Evolutionary conservation across 2,797 vertebrate genomes (phyloP).

Genomic region (Thripadectes ignobilis): DNA sequence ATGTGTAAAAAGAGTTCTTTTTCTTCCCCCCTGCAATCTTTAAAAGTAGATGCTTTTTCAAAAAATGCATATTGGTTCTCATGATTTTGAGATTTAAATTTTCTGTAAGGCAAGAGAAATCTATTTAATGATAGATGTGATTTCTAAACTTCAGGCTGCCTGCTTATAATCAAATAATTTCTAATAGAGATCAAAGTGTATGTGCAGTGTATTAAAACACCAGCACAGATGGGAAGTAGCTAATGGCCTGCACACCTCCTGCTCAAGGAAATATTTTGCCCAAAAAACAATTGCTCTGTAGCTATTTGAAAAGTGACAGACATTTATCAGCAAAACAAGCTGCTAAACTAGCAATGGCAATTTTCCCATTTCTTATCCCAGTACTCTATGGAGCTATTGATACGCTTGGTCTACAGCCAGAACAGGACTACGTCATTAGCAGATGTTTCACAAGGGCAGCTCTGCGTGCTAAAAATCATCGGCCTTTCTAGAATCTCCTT

Average conservation of each 20-base stretch:
- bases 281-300: conserved; percentile 23
- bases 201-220: not conserved
- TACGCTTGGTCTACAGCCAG: conserved; percentile 57
- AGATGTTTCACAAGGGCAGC: conserved; percentile 63
- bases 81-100: not conserved
- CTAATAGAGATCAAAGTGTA: not conserved
- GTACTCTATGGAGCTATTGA: conserved; percentile 57
- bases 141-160: not conserved
- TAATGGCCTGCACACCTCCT: conserved; percentile 50
- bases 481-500: conserved; percentile 35
- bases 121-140: not conserved
- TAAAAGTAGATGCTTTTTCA: not conserved
- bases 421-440: conserved; percentile 43
- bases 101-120: not conserved
- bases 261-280: conserved; percentile 59
- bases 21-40: not conserved
- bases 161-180: not conserved
- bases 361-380: conserved; percentile 62
- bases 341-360: conserved; percentile 68
- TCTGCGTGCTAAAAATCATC: conserved; percentile 47
- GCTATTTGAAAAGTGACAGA: conserved; percentile 62
- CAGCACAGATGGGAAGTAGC: conserved; percentile 50
- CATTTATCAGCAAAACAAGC: conserved; percentile 62
- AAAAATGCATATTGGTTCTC: not conserved
- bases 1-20: not conserved